Percentiles rank a stretch among this genome's conserved stretches.
Conservation (phyloP, 2,797 vertebrate species). For the Sebastes oblongus region DNA sequence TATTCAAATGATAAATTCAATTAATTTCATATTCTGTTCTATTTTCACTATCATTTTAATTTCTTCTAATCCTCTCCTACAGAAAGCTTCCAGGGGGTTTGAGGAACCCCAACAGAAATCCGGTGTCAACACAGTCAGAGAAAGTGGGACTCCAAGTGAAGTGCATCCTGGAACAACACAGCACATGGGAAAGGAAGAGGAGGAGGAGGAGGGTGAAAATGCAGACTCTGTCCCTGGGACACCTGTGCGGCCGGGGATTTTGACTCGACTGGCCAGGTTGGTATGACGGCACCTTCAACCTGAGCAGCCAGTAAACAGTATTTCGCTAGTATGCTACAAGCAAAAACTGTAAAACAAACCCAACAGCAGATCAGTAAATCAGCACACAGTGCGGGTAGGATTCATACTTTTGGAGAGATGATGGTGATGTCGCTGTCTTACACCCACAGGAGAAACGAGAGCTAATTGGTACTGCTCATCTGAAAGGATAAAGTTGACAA, state of each 20-base stretch:
- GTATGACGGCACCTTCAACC: background rate
- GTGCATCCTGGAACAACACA: background rate
- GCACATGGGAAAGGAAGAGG: background rate
- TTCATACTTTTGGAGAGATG: background rate
- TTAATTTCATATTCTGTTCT: too few relatives aligned
- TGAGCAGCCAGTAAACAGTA: background rate
- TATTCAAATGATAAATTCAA: background rate
- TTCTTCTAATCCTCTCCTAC: background rate
- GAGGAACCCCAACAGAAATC: background rate
- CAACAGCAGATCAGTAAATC: background rate
- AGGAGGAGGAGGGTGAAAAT: background rate
- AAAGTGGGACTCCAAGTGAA: background rate
- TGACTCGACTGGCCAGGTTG: slow-evolving; percentile 61
- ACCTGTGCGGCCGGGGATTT: slow-evolving; percentile 18
- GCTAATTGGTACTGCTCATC: slow-evolving; percentile 21
- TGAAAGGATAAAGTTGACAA: slow-evolving; percentile 28
- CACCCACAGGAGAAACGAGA: slow-evolving; percentile 17
- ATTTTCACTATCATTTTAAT: background rate
- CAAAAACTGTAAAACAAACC: background rate
- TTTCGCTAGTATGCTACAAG: too few relatives aligned
- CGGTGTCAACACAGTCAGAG: background rate
- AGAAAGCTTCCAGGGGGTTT: background rate
- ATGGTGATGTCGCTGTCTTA: background rate
- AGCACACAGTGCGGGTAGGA: background rate
- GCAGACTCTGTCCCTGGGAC: background rate